Base-by-base conservation (phyloP, 2,888 invertebrate genomes). In the Hydropsyche betteni region DNA sequence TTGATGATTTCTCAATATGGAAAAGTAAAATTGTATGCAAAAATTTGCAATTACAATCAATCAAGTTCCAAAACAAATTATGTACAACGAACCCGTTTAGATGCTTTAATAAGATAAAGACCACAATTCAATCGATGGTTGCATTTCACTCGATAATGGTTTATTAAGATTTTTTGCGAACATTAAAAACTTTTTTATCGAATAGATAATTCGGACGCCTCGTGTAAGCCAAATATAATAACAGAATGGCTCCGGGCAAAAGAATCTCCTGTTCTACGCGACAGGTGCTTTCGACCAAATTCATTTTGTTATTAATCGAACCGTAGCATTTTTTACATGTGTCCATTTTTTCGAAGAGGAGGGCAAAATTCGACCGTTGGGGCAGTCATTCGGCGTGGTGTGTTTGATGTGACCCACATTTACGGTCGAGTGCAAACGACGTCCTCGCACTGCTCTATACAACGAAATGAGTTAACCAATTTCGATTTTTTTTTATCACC, bases 341-440 rank as follows among this genome's bases (percentile, higher is more conserved):
- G 44, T 44, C 44, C 44, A 8, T 44, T 44, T 44, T 44, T 44
- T 58, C 58, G 14, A 24, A 58, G 58, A 24, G 58, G 58, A 8
- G 16, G 58, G 58, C 24, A 58, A 24, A 24, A 16, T n/a, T 53
- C 12, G 53, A 53, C 53, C 14, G 58, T 58, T 58, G 58, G 58
- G 58, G 58, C 58, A 58, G 58, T 58, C 58, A 5, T n/a, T 10
- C 5, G 53, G 53, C 24, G 34, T 36, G 24, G 34, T 6, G 51
- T 33, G 70, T 53, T 53, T 10, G 44, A 73, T 68, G 52, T 68
- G 75, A 75, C 75, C 75, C 75, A 75, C 61, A 75, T 75, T 73
- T 50, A 75, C 75, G 73, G 72, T 72, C 53, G 72, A 75, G 68
- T 53, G 68, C 33, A 8, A 24, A 16, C 53, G 24, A 33, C 68